These are phyloP conservation scores for Epinotia brunnichana DNA, from an alignment of 2,888 invertebrate genomes.

Conservation along the genomic window DNA sequence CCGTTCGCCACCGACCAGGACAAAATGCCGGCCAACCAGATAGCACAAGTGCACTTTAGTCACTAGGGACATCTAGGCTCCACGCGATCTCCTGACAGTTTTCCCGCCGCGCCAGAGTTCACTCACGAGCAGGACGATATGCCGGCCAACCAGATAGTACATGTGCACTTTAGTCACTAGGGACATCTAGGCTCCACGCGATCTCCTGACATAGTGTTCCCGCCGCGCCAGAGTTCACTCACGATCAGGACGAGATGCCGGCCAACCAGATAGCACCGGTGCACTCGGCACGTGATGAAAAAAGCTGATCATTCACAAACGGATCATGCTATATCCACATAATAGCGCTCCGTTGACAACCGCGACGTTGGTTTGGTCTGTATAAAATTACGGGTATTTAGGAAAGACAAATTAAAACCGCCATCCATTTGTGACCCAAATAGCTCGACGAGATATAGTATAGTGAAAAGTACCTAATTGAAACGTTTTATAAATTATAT, in stretches of 20 bases:
- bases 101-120: slow-evolving; percentile 79
- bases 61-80: slow-evolving; percentile 40
- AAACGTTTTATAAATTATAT: too few relatives aligned
- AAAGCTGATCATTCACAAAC: too few relatives aligned
- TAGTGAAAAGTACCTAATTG: too few relatives aligned
- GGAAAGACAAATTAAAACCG: too few relatives aligned
- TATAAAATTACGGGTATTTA: too few relatives aligned
- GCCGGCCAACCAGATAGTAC: slow-evolving; percentile 81
- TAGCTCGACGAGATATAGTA: too few relatives aligned
- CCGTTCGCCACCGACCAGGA: slow-evolving; percentile 76
- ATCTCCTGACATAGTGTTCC: slow-evolving; percentile 78
- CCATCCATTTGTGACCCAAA: too few relatives aligned
- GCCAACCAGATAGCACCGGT: slow-evolving; percentile 82
- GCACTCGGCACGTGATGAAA: slow-evolving; percentile 35
- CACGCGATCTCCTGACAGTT: slow-evolving; percentile 79
- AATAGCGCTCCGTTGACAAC: too few relatives aligned
- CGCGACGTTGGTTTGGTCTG: too few relatives aligned
- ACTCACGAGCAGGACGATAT: slow-evolving; percentile 77
- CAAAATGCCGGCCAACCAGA: slow-evolving; percentile 79
- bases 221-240: slow-evolving; percentile 79
- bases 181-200: slow-evolving; percentile 55
- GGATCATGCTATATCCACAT: slow-evolving; percentile 53
- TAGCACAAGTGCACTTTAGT: too few relatives aligned
- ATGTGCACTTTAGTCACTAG: slow-evolving; percentile 59
- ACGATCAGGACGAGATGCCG: slow-evolving; percentile 79